Base-by-base conservation (phyloP, 1,140 invertebrate species). In the Yoshiicerus persimilis region DNA sequence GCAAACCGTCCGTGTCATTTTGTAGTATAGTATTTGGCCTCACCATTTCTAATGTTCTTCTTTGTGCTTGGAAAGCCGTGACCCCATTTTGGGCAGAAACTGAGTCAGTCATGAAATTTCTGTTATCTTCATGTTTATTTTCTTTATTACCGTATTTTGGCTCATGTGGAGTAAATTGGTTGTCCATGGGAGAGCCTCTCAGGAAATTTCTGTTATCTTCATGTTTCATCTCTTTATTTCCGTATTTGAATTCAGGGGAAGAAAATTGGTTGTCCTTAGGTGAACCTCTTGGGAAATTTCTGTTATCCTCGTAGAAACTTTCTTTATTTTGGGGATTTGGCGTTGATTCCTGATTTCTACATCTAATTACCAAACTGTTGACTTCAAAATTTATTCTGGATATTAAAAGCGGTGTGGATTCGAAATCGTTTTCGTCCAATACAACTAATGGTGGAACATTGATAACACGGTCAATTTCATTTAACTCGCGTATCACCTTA, bases 361-460 rank as follows among this genome's bases (percentile, higher is more conserved):
- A 97, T 75, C 97, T 94, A 91, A 97, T 96, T 32, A 97, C 96
- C 87, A 98, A 94, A 92, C 97, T 98, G 92, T 98, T 98, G 2
- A 98, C 96, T 93, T 99, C 99, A 56, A 97, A 98, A 93, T 99
- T 99, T 96, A 99, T 98, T 93, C 99, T 99, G 91, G 96, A 98
- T 92, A 99, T 98, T 92, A 98, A 99, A n/a, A 99, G 94, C 38
- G 98, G 95, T 2, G 98, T 98, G 47, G 99, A 97, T 0, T 98
- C 99, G 92, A 99, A 99, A 93, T 99, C 98, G 92, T 99, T 99
- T 32, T 90, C 90, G 8, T 87, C 90, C 11, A 90, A 88, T 93
- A 94, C 88, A 92, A 93, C 30, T 92, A 91, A 86, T 92, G 89
- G 64, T 1, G 89, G 89, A 20, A 86, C 96, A 23, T 96, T 97